These are phyloP conservation scores for Glaucidium brasilianum DNA, from an alignment of 2,113 vertebrate genomes.

Conservation along the genomic window DNA sequence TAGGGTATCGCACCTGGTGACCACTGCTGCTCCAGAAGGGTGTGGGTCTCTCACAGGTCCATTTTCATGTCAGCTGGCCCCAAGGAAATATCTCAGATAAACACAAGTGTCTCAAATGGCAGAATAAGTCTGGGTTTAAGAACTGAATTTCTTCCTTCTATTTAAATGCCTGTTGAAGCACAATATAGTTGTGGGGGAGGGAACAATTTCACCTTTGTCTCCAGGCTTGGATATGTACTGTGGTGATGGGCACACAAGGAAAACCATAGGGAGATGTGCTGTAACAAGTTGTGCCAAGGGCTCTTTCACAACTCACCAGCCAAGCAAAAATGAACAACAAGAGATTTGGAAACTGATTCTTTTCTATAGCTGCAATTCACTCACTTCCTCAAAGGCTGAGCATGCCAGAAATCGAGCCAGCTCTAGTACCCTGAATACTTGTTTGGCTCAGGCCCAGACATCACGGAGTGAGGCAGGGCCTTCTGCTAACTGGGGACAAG, in stretches of 20 bases:
- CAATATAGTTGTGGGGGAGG: neutral
- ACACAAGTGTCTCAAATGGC: neutral
- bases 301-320: neutral
- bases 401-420: neutral
- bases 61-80: neutral
- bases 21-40: neutral
- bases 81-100: neutral
- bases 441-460: neutral
- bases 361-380: neutral
- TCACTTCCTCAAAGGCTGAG: neutral
- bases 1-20: neutral
- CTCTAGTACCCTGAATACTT: neutral
- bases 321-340: neutral
- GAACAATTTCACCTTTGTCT: neutral
- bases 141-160: neutral
- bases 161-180: neutral
- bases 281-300: neutral
- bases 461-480: neutral
- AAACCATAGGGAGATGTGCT: neutral
- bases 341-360: neutral
- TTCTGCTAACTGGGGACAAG: neutral
- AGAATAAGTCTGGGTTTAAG: neutral
- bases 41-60: neutral
- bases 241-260: neutral
- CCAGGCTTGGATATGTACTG: neutral